Evolutionary conservation across 2,797 vertebrate genomes (phyloP), one percentile per base, ranked within the genome.

Genomic region (Pangasius krempfi): DNA sequence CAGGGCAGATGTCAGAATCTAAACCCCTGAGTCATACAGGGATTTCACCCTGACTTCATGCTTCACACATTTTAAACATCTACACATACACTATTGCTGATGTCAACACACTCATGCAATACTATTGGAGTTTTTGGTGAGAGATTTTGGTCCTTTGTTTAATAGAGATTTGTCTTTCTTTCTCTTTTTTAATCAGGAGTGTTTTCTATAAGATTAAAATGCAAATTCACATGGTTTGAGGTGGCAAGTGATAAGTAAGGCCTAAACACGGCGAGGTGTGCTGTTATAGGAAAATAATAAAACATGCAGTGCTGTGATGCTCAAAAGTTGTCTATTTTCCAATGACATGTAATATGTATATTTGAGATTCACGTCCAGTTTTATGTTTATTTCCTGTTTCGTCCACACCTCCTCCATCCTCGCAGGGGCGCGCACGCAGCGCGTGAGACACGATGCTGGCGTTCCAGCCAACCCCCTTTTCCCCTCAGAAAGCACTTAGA

Each of bases 401-500:
- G 4, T n/a, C 37, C 40, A 14, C 33, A 6, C 27, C 58, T 58
- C 27, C 52, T 84, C 54, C 40, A 13, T 44, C 87, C 81, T 52
- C 72, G 14, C 20, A 81, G 70, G 70, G 87, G 82, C 87, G 87
- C 70, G 14, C 80, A 60, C 47, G 54, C 10, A 13, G n/a, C 27
- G 56, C 33, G 3, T 12, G 33, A 56, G 52, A 16, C 0, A 37
- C 0, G 22, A 5, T 64, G 27, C 76, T 47, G n/a, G 16, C 0
- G 25, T 75, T 52, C 3, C 79, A 82, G 66, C 86, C 86, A 82
- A 50, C 87, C 81, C 81, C 44, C 22, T 37, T 76, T 54, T 30
- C 30, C 58, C 8, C 30, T 78, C 60, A n/a, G 62, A 70, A 33
- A 81, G 86, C 86, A 8, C 7, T 8, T 47, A 47, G 44, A 47